These are phyloP conservation scores for Drosophila subquinaria DNA, from an alignment of 2,888 invertebrate genomes.

Conservation along the genomic window DNA sequence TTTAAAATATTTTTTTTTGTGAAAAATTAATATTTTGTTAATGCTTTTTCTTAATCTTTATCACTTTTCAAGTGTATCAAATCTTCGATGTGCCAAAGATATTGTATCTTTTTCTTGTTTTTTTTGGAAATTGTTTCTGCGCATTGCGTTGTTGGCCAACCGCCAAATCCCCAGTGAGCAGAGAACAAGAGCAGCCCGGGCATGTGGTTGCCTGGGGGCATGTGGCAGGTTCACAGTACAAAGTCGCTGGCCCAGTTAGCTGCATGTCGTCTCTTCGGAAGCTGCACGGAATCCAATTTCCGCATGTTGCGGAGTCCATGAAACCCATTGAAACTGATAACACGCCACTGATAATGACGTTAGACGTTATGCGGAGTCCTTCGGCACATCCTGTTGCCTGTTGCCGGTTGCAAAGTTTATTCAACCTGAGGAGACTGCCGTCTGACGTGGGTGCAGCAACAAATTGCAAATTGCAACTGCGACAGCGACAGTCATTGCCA, in stretches of 20 bases:
- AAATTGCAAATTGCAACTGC: slow-evolving; percentile 27
- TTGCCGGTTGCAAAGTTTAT: slow-evolving; percentile 57
- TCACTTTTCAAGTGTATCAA: background rate
- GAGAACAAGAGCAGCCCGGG: background rate
- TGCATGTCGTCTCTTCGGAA: slow-evolving; percentile 11
- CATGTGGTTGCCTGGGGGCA: slow-evolving; percentile 5
- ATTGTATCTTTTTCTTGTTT: background rate
- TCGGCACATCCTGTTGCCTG: slow-evolving; percentile 52
- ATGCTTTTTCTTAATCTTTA: background rate
- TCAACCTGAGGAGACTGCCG: slow-evolving; percentile 51
- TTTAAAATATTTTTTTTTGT: too few species aligned
- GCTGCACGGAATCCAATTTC: slow-evolving; percentile 65
- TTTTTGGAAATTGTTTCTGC: slow-evolving; percentile 42
- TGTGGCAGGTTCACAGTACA: slow-evolving; percentile 54
- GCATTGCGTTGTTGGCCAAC: slow-evolving; percentile 68
- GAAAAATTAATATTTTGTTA: too few species aligned
- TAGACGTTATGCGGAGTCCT: slow-evolving; percentile 20
- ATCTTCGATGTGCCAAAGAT: background rate
- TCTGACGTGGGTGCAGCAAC: slow-evolving; percentile 41
- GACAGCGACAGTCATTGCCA: slow-evolving; percentile 38
- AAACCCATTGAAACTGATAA: slow-evolving; percentile 16
- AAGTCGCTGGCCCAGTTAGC: slow-evolving; percentile 52
- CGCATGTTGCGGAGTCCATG: slow-evolving; percentile 29
- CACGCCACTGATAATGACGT: slow-evolving; percentile 22
- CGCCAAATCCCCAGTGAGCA: slow-evolving; percentile 41